Conservation (phyloP, 2,797 vertebrate species). For the Tragopan temminckii region DNA sequence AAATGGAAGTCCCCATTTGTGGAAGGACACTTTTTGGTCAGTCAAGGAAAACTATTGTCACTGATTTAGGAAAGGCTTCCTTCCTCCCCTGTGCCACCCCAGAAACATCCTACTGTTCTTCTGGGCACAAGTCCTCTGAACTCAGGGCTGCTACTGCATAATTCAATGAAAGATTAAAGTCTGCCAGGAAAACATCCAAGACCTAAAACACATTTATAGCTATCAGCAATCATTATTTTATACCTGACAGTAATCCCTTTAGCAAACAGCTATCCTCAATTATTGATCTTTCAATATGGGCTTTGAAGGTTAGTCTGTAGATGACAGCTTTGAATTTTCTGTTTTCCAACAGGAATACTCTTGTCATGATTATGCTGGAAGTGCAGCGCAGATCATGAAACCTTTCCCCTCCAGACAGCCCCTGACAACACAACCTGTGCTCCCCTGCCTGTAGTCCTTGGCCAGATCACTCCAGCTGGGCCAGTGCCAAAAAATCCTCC, state of each 20-base stretch:
- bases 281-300: background rate
- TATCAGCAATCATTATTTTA: background rate
- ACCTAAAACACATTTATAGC: slow-evolving; percentile 18
- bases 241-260: background rate
- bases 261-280: background rate
- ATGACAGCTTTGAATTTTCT: background rate
- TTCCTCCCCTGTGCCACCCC: background rate
- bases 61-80: background rate
- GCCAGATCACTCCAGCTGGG: background rate
- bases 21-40: background rate
- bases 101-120: background rate
- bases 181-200: slow-evolving; percentile 33
- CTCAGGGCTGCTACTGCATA: background rate
- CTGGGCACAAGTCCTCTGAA: background rate
- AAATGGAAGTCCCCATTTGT: background rate
- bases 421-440: background rate
- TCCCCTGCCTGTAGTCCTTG: background rate
- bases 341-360: background rate
- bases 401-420: background rate
- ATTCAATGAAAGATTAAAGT: background rate
- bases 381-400: background rate
- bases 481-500: background rate
- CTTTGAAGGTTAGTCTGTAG: slow-evolving; percentile 11
- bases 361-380: background rate
- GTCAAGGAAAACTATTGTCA: background rate